These are phyloP conservation scores for Muschampia staudingeri DNA, from an alignment of 2,888 invertebrate genomes.

Conservation along the genomic window DNA sequence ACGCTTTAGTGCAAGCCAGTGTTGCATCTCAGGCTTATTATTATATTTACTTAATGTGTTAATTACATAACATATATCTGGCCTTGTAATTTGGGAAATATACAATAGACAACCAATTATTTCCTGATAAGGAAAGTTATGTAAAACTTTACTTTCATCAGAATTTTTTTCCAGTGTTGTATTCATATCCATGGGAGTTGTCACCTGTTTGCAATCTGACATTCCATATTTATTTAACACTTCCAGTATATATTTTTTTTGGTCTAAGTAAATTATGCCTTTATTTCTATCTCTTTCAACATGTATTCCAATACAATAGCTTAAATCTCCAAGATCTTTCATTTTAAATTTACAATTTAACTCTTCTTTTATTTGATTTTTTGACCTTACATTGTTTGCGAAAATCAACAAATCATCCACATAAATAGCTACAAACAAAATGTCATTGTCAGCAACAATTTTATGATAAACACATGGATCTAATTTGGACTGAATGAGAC, in stretches of 20 bases:
- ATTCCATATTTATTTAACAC: not conserved
- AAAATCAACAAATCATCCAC: not conserved
- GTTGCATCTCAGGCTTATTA: not conserved
- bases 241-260: not conserved
- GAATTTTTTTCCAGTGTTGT: not conserved
- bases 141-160: not conserved
- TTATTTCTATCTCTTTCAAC: not conserved
- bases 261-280: not conserved
- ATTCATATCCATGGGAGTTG: not conserved
- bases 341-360: not conserved
- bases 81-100: not conserved
- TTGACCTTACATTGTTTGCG: not conserved
- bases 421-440: not conserved
- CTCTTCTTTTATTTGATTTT: not conserved
- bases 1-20: not conserved
- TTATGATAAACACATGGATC: not conserved
- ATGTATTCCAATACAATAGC: not conserved
- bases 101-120: not conserved
- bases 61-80: not conserved
- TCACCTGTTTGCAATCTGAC: not conserved
- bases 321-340: not conserved
- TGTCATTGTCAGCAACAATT: not conserved
- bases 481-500: not conserved
- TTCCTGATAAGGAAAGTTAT: not conserved
- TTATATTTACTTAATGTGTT: not conserved